These are phyloP conservation scores for Sibirionetta formosa DNA, from an alignment of 2,797 vertebrate species.

Conservation along the genomic window DNA sequence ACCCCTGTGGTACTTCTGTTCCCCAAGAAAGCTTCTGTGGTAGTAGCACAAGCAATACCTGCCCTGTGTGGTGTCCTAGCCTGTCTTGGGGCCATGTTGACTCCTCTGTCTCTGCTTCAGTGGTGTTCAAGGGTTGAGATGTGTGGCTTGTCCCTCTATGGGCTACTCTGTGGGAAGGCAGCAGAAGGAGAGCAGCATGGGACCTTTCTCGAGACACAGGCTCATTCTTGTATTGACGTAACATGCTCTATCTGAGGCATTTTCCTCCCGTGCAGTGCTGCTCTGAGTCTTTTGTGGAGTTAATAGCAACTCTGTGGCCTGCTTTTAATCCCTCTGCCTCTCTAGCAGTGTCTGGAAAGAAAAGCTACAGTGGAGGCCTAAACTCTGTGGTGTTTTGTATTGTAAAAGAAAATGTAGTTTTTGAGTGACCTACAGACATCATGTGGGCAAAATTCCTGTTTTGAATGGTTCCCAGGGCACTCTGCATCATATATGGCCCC, in stretches of 20 bases:
- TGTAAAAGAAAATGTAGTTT: background rate
- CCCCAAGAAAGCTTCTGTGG: background rate
- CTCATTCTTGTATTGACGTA: background rate
- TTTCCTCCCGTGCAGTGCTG: background rate
- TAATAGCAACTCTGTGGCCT: background rate
- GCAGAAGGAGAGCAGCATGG: fast-evolving
- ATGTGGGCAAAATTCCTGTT: constrained; percentile 6
- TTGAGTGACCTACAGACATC: background rate
- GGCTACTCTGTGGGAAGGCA: background rate
- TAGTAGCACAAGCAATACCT: background rate
- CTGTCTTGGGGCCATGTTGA: background rate
- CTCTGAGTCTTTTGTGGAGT: background rate
- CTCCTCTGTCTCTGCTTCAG: background rate
- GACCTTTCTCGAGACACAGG: background rate
- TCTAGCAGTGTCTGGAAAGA: background rate
- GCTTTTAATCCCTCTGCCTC: background rate
- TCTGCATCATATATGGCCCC: background rate
- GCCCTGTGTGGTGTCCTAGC: background rate
- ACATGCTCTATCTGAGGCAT: background rate
- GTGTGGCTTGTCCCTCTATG: background rate
- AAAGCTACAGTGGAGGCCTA: background rate
- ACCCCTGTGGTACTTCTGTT: background rate
- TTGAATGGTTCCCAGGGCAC: background rate
- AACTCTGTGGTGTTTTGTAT: background rate
- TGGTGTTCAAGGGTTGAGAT: fast-evolving